phyloP scores from a whole-genome alignment of 2,797 vertebrate genomes.

The Propithecus perrieri region DNA sequence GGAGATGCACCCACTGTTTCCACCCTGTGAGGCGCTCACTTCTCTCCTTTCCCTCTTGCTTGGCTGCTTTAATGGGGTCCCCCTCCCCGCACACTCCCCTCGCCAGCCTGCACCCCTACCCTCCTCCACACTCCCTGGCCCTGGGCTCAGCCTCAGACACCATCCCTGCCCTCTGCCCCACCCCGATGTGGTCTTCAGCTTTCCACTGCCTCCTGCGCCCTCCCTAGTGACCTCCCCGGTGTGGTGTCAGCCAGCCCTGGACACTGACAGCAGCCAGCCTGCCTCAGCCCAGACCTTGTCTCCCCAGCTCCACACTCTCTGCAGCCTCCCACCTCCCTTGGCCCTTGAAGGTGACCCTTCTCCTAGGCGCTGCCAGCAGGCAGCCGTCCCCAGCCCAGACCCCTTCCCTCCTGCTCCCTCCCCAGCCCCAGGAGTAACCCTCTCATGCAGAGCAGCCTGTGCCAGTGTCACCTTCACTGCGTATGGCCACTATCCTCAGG shows the following conservation, averaged over 20 bases:
- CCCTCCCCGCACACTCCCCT: rapidly evolving
- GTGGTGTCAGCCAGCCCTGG: rapidly evolving
- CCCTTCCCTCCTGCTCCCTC: not conserved
- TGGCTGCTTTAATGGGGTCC: not conserved
- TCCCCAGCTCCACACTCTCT: not conserved
- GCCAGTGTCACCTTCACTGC: not conserved
- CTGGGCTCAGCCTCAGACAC: not conserved
- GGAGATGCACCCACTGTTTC: too few species aligned
- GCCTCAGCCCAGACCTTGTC: not conserved
- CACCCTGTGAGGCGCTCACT: too few species aligned
- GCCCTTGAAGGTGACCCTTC: too few species aligned
- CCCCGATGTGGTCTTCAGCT: rapidly evolving
- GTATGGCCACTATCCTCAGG: rapidly evolving
- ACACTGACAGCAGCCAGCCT: not conserved
- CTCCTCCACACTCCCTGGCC: too few species aligned
- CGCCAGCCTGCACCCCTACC: too few species aligned
- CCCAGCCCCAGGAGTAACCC: not conserved
- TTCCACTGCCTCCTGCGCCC: rapidly evolving
- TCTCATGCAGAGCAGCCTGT: rapidly evolving
- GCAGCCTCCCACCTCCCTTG: not conserved
- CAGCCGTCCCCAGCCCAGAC: not conserved
- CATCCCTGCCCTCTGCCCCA: not conserved
- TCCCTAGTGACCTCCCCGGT: not conserved
- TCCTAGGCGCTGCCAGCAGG: too few species aligned
- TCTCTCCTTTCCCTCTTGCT: not conserved